Base-by-base conservation (phyloP, 92 coral and sea anemone genomes). In the Nematostella vectensis region DNA sequence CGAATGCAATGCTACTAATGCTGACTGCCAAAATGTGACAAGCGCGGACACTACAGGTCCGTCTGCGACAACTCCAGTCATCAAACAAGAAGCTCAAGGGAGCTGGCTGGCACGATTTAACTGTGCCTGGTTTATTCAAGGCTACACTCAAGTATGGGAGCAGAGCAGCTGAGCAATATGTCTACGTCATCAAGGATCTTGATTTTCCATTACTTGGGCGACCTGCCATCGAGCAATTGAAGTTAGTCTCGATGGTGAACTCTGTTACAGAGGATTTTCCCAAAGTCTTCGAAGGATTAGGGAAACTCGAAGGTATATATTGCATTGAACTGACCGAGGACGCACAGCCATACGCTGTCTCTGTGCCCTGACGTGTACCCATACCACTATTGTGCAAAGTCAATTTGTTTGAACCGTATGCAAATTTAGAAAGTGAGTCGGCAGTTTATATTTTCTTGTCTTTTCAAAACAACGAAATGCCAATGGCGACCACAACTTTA, bases 21-120 rank as follows among this genome's bases (percentile, higher is more conserved):
- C 52, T 17, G 37, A 4, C 60, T 65, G 71, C 25, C 51, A 53
- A 55, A 53, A 65, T 65, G 71, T 39, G 47, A 40, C 18, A 65
- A 53, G 48, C 39, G 29, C 18, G 61, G 62, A 4, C 69, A 62
- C 27, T 62, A 30, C 58, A 31, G 50, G 47, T 16, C 57, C 38
- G 69, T 62, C 12, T 62, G 69, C 47, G 31, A 22, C 36, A 27
- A 29, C 51, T 45, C 51, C 9, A 45, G 23, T 9, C 12, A 45
- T 10, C 51, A 9, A 17, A 45, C 51, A 45, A 19, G 51, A 45
- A 11, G 23, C 51, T 45, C 51, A 17, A 11, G 23, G 51, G 51
- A 45, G 18, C 51, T 9, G 33, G 36, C 29, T 27, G 4, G 40
- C 59, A 26, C 25, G 29, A 54, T n/a, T 27, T 50, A 25, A 50